A percentile compares a stretch with the other conserved stretches of the same genome.
These are phyloP conservation scores for Oreonectes daqikongensis DNA, from an alignment of 2,797 vertebrate genomes.

Conservation along the genomic window DNA sequence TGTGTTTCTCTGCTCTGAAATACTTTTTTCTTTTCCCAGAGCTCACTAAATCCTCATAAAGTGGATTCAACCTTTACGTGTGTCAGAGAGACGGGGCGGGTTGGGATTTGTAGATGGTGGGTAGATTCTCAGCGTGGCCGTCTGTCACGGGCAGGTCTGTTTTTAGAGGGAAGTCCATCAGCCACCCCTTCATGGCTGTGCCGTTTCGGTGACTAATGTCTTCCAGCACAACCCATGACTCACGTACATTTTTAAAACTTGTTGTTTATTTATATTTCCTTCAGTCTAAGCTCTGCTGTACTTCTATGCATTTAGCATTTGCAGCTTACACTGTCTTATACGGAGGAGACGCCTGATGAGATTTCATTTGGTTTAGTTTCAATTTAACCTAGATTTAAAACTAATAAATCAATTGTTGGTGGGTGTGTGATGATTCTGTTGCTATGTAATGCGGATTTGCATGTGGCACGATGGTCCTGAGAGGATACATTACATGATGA, in stretches of 20 bases:
- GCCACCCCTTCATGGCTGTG: constrained; percentile 26
- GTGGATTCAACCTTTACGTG: constrained; percentile 42
- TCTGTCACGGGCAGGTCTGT: constrained; percentile 23
- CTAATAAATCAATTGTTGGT: neutral
- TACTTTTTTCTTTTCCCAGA: neutral
- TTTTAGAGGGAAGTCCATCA: constrained; percentile 26
- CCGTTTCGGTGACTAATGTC: constrained; percentile 37
- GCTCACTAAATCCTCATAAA: constrained; percentile 46
- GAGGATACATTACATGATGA: constrained; percentile 52
- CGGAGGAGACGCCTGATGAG: neutral
- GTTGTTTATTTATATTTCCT: constrained; percentile 33
- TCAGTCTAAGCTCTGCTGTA: neutral
- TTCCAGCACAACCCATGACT: neutral
- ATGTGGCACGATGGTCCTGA: constrained; percentile 15
- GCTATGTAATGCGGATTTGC: constrained; percentile 21
- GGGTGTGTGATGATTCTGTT: constrained; percentile 1
- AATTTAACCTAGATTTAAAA: too few relatives aligned
- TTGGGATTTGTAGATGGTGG: constrained; percentile 33
- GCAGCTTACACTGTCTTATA: neutral
- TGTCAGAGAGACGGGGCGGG: constrained; percentile 29
- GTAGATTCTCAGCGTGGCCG: constrained; percentile 19
- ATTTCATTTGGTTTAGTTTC: too few relatives aligned
- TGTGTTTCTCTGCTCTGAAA: neutral
- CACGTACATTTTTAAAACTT: constrained; percentile 29
- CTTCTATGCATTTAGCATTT: neutral